Percentiles rank a stretch among this genome's conserved stretches.
Conservation (phyloP, 1,140 invertebrate species). For the Asbolus verrucosus region DNA sequence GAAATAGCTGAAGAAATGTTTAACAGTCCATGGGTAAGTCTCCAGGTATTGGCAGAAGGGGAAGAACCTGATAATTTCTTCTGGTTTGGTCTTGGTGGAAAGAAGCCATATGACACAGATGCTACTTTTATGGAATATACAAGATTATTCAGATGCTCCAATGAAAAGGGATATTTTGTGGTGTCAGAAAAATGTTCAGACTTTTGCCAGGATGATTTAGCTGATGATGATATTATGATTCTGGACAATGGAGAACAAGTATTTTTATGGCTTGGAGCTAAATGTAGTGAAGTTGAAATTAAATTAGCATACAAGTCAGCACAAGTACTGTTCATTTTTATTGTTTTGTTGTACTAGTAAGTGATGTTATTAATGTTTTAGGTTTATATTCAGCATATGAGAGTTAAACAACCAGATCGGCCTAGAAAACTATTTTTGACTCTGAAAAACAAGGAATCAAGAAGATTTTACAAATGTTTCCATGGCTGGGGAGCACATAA, state of each 20-base stretch:
- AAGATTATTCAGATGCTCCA: constrained; percentile 97
- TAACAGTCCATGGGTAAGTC: constrained; percentile 87
- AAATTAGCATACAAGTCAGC: constrained; percentile 99
- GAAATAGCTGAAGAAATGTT: constrained; percentile 96
- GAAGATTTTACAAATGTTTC: constrained; percentile 97
- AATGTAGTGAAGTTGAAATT: constrained; percentile 98
- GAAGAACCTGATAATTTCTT: constrained; percentile 99
- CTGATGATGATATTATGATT: constrained; percentile 99
- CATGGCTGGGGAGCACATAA: constrained; percentile 94
- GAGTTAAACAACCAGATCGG: constrained; percentile 93
- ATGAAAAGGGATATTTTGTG: constrained; percentile 99
- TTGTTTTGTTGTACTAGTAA: constrained; percentile 23
- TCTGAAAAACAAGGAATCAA: constrained; percentile 96
- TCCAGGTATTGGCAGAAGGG: constrained; percentile 93
- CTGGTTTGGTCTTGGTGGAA: constrained; percentile 95
- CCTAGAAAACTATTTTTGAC: constrained; percentile 96
- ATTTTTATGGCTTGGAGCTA: constrained; percentile 96
- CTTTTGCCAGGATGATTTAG: constrained; percentile 99
- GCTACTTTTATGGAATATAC: constrained; percentile 96
- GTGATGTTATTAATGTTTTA: constrained; percentile 63
- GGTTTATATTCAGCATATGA: constrained; percentile 98
- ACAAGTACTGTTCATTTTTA: constrained; percentile 74
- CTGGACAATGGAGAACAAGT: constrained; percentile 98
- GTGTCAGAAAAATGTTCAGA: constrained; percentile 99
- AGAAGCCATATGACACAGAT: constrained; percentile 91